Percentiles rank a stretch among this genome's conserved stretches.
Evolutionary conservation across 2,113 vertebrate species (phyloP).

Genomic region (Diadophis punctatus): DNA sequence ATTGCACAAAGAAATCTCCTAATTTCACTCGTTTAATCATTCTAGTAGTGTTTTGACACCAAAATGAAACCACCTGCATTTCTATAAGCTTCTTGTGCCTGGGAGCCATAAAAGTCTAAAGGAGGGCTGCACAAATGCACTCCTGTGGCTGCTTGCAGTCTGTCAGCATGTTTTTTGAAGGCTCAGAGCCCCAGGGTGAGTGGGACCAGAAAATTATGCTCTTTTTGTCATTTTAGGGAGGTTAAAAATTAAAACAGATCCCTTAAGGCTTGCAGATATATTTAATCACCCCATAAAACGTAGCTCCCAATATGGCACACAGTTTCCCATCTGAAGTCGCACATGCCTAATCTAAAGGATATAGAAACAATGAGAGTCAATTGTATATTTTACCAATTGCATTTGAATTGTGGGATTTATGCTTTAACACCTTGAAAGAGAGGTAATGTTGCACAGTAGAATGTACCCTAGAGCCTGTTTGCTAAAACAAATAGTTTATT

Average conservation of each 20-base stretch:
- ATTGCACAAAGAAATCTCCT: not conserved
- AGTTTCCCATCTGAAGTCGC: not conserved
- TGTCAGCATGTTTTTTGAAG: not conserved
- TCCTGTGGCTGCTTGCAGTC: not conserved
- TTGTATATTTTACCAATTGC: not conserved
- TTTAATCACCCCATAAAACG: not conserved
- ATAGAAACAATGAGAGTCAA: not conserved
- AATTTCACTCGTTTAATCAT: not conserved
- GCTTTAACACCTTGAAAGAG: not conserved
- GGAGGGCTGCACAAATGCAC: not conserved
- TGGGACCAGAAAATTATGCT: not conserved
- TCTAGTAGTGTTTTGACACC: not conserved
- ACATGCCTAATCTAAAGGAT: not conserved
- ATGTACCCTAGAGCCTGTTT: not conserved
- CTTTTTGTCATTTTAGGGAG: not conserved
- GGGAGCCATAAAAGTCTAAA: not conserved
- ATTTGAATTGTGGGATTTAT: not conserved
- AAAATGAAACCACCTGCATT: not conserved
- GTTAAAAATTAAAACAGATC: not conserved
- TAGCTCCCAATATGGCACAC: not conserved
- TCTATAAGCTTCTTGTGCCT: not conserved
- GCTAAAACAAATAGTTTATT: not conserved
- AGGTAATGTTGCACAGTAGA: not conserved
- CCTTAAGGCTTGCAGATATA: not conserved
- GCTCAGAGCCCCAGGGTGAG: not conserved